Conservation (phyloP, 2,888 invertebrate genomes). For the Sabatieria punctata region DNA sequence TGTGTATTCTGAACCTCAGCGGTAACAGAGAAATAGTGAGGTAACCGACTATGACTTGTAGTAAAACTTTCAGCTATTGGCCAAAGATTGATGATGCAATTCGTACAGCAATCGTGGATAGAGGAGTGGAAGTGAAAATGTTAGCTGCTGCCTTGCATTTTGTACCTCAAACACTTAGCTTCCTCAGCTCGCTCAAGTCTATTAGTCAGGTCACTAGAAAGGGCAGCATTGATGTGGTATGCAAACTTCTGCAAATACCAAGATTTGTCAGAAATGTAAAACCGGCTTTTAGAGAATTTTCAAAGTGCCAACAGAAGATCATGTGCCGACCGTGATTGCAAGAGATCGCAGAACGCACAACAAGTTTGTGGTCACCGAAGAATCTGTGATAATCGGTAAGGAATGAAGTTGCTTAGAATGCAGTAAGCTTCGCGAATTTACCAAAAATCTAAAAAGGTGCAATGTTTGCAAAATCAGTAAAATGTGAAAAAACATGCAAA, state of each 20-base stretch:
- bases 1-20: slow-evolving; percentile 50
- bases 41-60: neutral
- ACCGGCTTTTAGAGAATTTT: slow-evolving; percentile 55
- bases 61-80: slow-evolving; percentile 53
- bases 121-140: slow-evolving; percentile 56
- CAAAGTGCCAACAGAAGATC: slow-evolving; percentile 56
- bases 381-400: slow-evolving; percentile 67
- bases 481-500: too few species aligned
- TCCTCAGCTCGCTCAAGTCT: slow-evolving; percentile 40
- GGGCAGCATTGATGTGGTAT: slow-evolving; percentile 10
- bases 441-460: too few species aligned
- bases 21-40: slow-evolving; percentile 31
- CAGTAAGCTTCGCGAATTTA: too few species aligned
- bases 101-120: slow-evolving; percentile 61
- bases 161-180: slow-evolving; percentile 53
- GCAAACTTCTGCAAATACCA: neutral
- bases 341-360: slow-evolving; percentile 83
- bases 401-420: too few species aligned
- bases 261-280: neutral
- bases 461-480: too few species aligned
- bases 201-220: slow-evolving; percentile 7
- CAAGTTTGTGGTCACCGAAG: slow-evolving; percentile 95
- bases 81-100: slow-evolving; percentile 76
- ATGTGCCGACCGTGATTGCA: slow-evolving; percentile 61
- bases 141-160: slow-evolving; percentile 73